Evolutionary conservation across 2,113 vertebrate genomes (phyloP).

Genomic region (Todiramphus saurophagus): DNA sequence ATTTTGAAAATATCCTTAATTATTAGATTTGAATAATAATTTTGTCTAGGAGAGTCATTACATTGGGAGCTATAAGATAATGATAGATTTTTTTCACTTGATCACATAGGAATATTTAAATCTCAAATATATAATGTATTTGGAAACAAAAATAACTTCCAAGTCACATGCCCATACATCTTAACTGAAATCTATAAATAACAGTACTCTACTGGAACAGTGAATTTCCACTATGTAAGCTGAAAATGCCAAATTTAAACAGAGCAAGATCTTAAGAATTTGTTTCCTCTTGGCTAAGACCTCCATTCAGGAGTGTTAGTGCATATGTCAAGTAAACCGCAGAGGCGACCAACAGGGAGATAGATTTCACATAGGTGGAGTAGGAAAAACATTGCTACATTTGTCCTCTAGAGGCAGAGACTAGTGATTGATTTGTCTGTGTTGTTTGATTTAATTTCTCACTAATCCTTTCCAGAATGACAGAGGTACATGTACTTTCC

Average conservation of each 20-base stretch:
- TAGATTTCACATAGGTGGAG: not conserved
- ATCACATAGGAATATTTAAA: not conserved
- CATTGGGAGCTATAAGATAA: not conserved
- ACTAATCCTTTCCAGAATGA: not conserved
- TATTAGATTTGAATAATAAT: not conserved
- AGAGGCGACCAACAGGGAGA: not conserved
- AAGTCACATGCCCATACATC: not conserved
- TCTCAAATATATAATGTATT: not conserved
- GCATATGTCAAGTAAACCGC: not conserved
- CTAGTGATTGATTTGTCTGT: not conserved
- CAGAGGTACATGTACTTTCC: fast-evolving
- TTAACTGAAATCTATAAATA: not conserved
- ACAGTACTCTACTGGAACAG: not conserved
- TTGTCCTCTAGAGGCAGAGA: not conserved
- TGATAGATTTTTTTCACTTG: not conserved
- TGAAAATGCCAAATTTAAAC: not conserved
- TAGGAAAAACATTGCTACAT: not conserved
- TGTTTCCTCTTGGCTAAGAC: not conserved
- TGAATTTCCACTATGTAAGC: not conserved
- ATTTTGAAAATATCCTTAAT: not conserved
- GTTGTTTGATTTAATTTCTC: not conserved
- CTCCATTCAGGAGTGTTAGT: not conserved
- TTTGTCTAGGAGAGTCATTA: not conserved
- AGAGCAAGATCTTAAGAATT: not conserved
- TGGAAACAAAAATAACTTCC: not conserved